Percentiles rank a stretch among this genome's conserved stretches.
Evolutionary conservation across 2,888 invertebrate species (phyloP).

Genomic region (Dolichomitus sp.): DNA sequence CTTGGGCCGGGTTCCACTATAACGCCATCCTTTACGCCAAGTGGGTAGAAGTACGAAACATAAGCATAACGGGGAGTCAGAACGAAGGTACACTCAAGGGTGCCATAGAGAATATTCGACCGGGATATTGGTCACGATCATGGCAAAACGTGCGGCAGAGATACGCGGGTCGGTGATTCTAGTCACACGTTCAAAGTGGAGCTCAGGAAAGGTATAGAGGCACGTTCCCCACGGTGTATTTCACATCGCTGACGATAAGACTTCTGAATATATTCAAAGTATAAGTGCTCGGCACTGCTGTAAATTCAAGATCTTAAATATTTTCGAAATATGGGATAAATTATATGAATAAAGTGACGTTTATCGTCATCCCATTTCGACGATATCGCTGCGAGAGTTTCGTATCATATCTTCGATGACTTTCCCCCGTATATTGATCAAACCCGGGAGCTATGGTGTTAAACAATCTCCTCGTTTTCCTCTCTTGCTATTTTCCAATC

Average conservation of each 20-base stretch:
- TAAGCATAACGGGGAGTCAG: constrained; percentile 6
- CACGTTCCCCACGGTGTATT: constrained; percentile 49
- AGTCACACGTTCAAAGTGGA: constrained; percentile 22
- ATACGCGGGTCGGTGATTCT: constrained; percentile 57
- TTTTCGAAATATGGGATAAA: constrained; percentile 44
- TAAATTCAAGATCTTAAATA: constrained; percentile 41
- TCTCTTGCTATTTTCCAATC: neutral
- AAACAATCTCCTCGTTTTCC: constrained; percentile 23
- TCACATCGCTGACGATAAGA: constrained; percentile 46
- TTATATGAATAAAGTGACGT: constrained; percentile 20
- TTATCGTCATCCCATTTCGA: constrained; percentile 18
- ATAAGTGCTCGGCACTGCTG: constrained; percentile 18
- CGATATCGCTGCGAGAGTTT: neutral
- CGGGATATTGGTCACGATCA: constrained; percentile 62
- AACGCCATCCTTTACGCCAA: neutral
- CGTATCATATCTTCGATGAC: constrained; percentile 13
- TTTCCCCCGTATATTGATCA: constrained; percentile 5
- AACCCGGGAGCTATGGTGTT: constrained; percentile 11
- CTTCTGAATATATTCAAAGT: constrained; percentile 15
- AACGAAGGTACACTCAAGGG: constrained; percentile 35
- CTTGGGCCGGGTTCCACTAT: neutral
- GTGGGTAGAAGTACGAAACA: neutral
- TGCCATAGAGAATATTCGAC: constrained; percentile 56
- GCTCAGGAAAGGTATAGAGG: constrained; percentile 22
- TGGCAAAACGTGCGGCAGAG: constrained; percentile 50